These are phyloP conservation scores for Peromyscus eremicus DNA, from an alignment of 2,797 vertebrate species.

Conservation along the genomic window DNA sequence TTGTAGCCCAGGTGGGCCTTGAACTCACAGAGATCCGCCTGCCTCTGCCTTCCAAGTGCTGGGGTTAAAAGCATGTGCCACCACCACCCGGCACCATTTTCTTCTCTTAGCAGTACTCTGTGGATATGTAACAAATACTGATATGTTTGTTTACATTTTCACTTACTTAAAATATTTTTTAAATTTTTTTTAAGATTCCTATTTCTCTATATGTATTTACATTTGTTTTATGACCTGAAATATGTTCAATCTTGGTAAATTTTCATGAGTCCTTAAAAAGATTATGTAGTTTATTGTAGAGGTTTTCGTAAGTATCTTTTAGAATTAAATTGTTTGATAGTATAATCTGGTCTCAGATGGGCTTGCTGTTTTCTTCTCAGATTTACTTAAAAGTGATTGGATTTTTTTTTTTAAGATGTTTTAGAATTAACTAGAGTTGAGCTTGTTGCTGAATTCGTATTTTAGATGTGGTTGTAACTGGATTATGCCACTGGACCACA, in stretches of 20 bases:
- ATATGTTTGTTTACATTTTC: conserved; percentile 32
- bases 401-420: background rate
- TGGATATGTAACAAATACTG: background rate
- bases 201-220: background rate
- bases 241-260: background rate
- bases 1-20: too few relatives aligned
- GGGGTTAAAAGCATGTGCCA: too few relatives aligned
- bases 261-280: background rate
- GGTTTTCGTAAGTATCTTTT: background rate
- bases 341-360: background rate
- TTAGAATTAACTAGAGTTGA: conserved; percentile 49
- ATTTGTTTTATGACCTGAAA: background rate
- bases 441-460: conserved; percentile 51
- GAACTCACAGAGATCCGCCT: too few relatives aligned
- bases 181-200: background rate
- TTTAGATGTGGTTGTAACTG: conserved; percentile 67
- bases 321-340: background rate
- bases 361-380: background rate
- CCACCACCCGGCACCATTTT: background rate
- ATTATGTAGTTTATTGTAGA: background rate
- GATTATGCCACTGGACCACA: conserved; percentile 38
- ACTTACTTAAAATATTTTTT: conserved; percentile 11
- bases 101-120: background rate
- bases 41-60: too few relatives aligned
- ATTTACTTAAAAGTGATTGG: conserved; percentile 33